Percentiles rank a stretch among this genome's conserved stretches.
Conservation (phyloP, 2,888 invertebrate species). For the Ferrisia virgata region DNA sequence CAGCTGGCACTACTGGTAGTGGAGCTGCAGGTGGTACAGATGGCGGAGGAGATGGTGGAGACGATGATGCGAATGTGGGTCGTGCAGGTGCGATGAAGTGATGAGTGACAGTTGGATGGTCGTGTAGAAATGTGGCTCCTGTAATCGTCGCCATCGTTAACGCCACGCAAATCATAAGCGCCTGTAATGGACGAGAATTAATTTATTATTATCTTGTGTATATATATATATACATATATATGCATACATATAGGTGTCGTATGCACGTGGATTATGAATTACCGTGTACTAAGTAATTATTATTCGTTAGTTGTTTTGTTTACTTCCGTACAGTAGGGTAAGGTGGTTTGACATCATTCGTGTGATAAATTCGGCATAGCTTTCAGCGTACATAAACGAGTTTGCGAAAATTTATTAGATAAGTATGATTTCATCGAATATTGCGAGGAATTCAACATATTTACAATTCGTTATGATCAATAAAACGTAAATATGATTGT, state of each 20-base stretch:
- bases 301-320: neutral
- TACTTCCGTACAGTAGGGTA: no score
- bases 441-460: neutral
- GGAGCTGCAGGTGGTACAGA: neutral
- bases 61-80: conserved; percentile 50
- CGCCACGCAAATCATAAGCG: neutral
- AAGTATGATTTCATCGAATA: neutral
- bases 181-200: neutral
- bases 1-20: neutral
- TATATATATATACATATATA: no score
- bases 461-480: neutral
- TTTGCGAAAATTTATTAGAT: neutral
- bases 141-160: neutral
- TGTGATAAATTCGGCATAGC: neutral
- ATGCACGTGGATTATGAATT: neutral
- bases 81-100: conserved; percentile 51
- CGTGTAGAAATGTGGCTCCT: neutral
- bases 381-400: neutral
- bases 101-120: neutral
- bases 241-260: no score
- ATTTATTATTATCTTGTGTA: neutral
- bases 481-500: no score
- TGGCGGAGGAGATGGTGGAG: conserved; percentile 42
- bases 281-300: no score
- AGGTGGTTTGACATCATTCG: neutral